Evolutionary conservation across 2,888 invertebrate species (phyloP), one percentile per base, ranked within the genome.

Genomic region (Himalopsyche tibetana): DNA sequence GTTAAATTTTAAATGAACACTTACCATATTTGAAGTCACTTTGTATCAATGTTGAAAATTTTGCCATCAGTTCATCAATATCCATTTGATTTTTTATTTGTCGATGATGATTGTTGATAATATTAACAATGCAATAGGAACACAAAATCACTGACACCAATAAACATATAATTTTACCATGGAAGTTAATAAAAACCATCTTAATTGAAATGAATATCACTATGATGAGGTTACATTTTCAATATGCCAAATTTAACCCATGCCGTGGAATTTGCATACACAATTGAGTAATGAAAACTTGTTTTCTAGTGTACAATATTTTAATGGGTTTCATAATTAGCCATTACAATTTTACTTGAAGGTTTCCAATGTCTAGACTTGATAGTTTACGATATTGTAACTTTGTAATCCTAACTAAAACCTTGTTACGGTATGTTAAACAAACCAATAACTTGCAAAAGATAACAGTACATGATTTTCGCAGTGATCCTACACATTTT

Each of bases 61-160:
- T 74, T 3, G 12, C 11, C 36, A 36, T 74, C 38, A 74, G 12
- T 74, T 38, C 74, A 5, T 36, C 36, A 12, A 74, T 28, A 12
- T 36, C 36, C 15, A 12, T 36, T 36, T 74, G 19, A 36, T 74
- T 74, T 74, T 74, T 74, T 74, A 74, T 36, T 36, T 74, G 36
- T 38, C 36, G 74, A 12, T 74, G 19, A 15, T 36, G 28, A 74
- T 28, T 74, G 3, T 36, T 36, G 2, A 38, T 38, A 15, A 74
- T 74, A 38, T 74, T 36, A 74, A 74, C 74, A 74, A 74, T 38
- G 36, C 74, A 74, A 36, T 74, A 74, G 15, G 38, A 15, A 15
- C 74, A 74, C 74, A 74, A 36, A 74, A 74, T 74, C 74, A 74
- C 74, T 12, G 74, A 74, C 15, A 74, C 12, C 74, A 38, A 38